A percentile compares a stretch with the other conserved stretches of the same genome.
Conservation (phyloP, 2,113 vertebrate genomes). For the Onychostoma macrolepis region DNA sequence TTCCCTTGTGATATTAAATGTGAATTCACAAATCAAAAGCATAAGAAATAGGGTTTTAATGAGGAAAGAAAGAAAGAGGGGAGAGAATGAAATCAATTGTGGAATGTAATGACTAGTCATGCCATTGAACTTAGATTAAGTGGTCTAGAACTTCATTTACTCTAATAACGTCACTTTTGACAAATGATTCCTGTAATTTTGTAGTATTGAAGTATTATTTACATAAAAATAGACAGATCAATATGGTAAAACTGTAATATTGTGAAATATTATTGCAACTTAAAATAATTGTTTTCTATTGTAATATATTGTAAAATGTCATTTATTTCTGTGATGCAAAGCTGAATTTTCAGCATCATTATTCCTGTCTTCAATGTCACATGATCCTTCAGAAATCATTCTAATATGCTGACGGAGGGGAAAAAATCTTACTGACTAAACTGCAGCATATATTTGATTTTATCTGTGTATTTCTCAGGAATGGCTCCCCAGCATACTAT, state of each 20-base stretch:
- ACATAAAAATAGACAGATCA: not conserved
- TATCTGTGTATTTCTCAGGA: slow-evolving; percentile 71
- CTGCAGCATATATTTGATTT: not conserved
- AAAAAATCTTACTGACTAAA: not conserved
- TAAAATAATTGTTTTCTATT: not conserved
- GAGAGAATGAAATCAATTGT: not conserved
- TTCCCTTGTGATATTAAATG: not conserved
- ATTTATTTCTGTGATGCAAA: not conserved
- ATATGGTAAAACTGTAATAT: not conserved
- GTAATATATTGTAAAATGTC: not conserved
- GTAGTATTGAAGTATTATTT: not conserved
- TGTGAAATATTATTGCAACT: not conserved
- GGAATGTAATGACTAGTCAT: not conserved
- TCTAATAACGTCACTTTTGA: not conserved
- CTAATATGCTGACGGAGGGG: not conserved
- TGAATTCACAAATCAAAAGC: not conserved
- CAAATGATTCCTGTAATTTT: not conserved
- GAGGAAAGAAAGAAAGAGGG: not conserved
- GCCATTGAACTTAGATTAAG: not conserved
- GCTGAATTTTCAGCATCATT: not conserved
- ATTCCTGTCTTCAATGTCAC: not conserved
- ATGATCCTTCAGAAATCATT: not conserved
- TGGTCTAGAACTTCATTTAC: not conserved
- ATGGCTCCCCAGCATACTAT: slow-evolving; percentile 95
- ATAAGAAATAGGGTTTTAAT: not conserved